Percentiles rank a stretch among this genome's conserved stretches.
These are phyloP conservation scores for Eupelmus urozonus DNA, from an alignment of 2,888 invertebrate species.

Conservation along the genomic window DNA sequence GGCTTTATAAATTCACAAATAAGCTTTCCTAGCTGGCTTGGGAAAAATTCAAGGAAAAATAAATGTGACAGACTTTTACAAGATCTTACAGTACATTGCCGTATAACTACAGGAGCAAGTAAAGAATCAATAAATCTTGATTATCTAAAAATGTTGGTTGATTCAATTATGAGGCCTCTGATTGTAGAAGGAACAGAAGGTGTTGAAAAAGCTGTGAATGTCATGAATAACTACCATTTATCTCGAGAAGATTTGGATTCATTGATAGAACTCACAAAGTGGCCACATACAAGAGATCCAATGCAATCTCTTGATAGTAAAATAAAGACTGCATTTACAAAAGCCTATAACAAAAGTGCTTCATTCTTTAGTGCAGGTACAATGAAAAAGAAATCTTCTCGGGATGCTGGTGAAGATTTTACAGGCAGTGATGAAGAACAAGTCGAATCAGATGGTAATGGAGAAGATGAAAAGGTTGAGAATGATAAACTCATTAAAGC, in stretches of 20 bases:
- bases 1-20: conserved; percentile 89
- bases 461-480: conserved; percentile 50
- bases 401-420: conserved; percentile 80
- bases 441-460: conserved; percentile 30
- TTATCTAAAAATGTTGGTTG: conserved; percentile 88
- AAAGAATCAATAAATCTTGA: conserved; percentile 91
- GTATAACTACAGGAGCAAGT: conserved; percentile 78
- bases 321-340: conserved; percentile 94
- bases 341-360: conserved; percentile 92
- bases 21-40: conserved; percentile 96
- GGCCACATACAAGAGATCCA: conserved; percentile 89
- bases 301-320: conserved; percentile 87
- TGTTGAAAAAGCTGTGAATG: conserved; percentile 83
- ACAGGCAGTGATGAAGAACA: conserved; percentile 77
- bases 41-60: conserved; percentile 91
- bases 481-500: conserved; percentile 57
- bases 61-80: conserved; percentile 83
- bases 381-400: conserved; percentile 80
- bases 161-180: conserved; percentile 88
- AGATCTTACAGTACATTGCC: conserved; percentile 72
- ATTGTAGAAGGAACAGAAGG: conserved; percentile 85
- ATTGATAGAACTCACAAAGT: conserved; percentile 89
- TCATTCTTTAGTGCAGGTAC: conserved; percentile 81
- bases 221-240: conserved; percentile 91
- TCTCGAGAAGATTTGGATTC: conserved; percentile 95